Evolutionary conservation across 2,797 vertebrate species (phyloP).

Genomic region (Megaceryle alcyon): DNA sequence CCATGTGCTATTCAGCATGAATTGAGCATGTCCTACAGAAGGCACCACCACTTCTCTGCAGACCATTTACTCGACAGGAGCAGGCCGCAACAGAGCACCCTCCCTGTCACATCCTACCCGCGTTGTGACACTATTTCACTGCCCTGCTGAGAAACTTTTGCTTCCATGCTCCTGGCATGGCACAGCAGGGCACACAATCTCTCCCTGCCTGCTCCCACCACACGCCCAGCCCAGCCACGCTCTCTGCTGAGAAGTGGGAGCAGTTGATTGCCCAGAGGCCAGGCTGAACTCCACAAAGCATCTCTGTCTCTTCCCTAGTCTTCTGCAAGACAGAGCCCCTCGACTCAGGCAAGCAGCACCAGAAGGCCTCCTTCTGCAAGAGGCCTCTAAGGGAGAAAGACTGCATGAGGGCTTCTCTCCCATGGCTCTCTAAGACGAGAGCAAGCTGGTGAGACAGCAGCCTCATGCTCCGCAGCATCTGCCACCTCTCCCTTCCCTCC

Average conservation of each 20-base stretch:
- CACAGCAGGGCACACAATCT: accelerated
- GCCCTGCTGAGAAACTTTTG: not conserved
- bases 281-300: not conserved
- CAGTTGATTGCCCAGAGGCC: not conserved
- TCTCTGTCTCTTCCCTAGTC: not conserved
- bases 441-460: slow-evolving; percentile 12
- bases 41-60: not conserved
- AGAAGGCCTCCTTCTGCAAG: not conserved
- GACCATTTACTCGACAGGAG: not conserved
- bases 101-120: not conserved
- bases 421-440: not conserved
- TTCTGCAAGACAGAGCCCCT: accelerated
- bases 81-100: not conserved
- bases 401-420: not conserved
- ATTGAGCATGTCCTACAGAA: not conserved
- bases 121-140: accelerated
- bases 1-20: accelerated
- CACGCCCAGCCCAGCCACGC: accelerated
- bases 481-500: not conserved
- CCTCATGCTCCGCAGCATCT: slow-evolving; percentile 6
- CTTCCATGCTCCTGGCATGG: not conserved
- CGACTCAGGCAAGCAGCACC: not conserved
- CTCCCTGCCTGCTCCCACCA: not conserved
- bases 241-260: not conserved
- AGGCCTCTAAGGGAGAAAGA: not conserved